Percentiles rank a stretch among this genome's conserved stretches.
phyloP scores from a whole-genome alignment of 2,797 vertebrate species.

The Potorous gilbertii region DNA sequence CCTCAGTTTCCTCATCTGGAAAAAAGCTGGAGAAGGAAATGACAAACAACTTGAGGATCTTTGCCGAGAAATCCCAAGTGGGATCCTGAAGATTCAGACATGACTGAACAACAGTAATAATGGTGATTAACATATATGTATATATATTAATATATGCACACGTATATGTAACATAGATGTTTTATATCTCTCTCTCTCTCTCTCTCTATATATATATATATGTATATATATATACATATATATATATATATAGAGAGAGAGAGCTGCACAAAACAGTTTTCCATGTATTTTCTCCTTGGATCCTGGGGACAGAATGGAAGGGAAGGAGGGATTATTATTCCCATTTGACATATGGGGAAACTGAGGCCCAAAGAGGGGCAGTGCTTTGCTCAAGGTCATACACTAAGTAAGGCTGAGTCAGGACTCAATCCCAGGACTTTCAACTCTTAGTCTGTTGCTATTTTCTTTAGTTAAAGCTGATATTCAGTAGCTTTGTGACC shows the following conservation, averaged over 20 bases:
- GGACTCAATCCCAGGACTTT: not conserved
- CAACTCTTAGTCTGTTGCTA: not conserved
- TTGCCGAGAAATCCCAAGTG: not conserved
- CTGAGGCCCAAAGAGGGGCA: not conserved
- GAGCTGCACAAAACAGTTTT: not conserved
- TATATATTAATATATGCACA: too few species aligned
- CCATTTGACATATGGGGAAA: not conserved
- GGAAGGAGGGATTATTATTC: not conserved
- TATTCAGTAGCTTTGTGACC: not conserved
- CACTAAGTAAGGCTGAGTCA: not conserved
- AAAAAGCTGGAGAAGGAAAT: not conserved
- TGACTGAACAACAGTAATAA: not conserved
- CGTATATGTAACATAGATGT: too few species aligned
- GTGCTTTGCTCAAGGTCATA: not conserved
- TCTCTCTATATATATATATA: too few species aligned
- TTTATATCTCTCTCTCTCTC: too few species aligned
- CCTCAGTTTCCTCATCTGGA: not conserved
- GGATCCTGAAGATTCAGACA: not conserved
- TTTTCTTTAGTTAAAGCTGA: not conserved
- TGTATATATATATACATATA: too few species aligned
- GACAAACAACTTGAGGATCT: not conserved
- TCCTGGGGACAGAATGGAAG: not conserved
- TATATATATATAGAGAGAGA: too few species aligned
- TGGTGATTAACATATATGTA: not conserved
- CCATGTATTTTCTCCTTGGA: not conserved